Evolutionary conservation across 2,888 invertebrate genomes (phyloP), one percentile per base, ranked within the genome.

Genomic region (Emesis furor): DNA sequence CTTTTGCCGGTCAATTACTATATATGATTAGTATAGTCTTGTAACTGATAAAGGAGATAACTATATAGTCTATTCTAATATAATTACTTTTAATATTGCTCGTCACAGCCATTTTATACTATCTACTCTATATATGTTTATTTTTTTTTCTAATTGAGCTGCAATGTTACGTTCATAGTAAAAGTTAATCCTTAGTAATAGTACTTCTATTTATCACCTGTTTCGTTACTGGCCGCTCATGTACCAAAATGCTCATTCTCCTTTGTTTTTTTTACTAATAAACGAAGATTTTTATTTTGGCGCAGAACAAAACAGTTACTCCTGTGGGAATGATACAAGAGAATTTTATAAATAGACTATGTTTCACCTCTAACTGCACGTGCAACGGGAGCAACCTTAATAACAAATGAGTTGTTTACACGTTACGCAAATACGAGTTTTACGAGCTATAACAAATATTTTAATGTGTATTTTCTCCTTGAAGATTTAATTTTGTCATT

Each of bases 321-420:
- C n/a, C 32, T 32, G 32, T 65, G 14, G 65, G 14, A 65, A 65
- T 65, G 65, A 32, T 32, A 65, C 65, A 32, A 65, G 32, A 32
- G 2, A 32, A 4, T 3, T 14, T 32, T 65, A 14, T 65, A 65
- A 30, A 65, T 65, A 65, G 65, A 32, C 14, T 65, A 32, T 65
- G 65, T 65, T 32, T 65, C 65, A 65, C 65, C 65, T 12, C 32
- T 30, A 32, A 30, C 65, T 65, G 65, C 65, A 65, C 65, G 65
- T 65, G 65, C 14, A 65, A 65, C 32, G 32, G 65, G 32, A 65
- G 32, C 32, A 65, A 65, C 65, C 32, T 30, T 62, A 65, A 65
- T 12, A 65, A 65, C 65, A 65, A 65, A 65, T 65, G 32, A 65
- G 62, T 65, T 65, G 65, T 65, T 65, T 32, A 65, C 65, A 65